A percentile compares a stretch with the other conserved stretches of the same genome.
These are phyloP conservation scores for Oreochromis tanganicae DNA, from an alignment of 2,113 vertebrate species.

Conservation along the genomic window DNA sequence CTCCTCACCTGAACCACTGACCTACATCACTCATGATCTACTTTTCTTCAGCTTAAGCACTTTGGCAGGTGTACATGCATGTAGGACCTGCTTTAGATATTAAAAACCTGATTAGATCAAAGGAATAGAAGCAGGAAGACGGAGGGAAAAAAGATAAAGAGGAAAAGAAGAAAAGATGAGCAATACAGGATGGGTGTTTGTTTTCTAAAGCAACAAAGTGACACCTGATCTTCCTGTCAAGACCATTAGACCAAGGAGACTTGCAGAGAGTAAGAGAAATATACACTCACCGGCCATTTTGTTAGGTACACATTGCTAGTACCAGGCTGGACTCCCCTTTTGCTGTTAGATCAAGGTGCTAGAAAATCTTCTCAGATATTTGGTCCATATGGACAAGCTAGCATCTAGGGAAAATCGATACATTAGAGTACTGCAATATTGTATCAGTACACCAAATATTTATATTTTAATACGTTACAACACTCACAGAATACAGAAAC, in stretches of 20 bases:
- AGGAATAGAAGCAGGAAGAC: not conserved
- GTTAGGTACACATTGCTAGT: not conserved
- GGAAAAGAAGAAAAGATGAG: not conserved
- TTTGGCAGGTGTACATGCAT: not conserved
- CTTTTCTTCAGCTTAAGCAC: not conserved
- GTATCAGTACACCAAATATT: not conserved
- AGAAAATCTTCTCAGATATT: not conserved
- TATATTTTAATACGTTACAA: not conserved
- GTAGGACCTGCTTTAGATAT: not conserved
- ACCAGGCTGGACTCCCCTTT: not conserved
- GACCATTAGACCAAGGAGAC: slow-evolving; percentile 20
- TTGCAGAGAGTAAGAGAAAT: not conserved
- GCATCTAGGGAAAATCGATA: not conserved
- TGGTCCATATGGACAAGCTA: not conserved
- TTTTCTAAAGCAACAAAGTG: slow-evolving; percentile 32
- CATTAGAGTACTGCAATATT: not conserved
- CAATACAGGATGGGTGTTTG: slow-evolving; percentile 11
- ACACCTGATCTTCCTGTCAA: slow-evolving; percentile 35
- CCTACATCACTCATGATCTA: slow-evolving; percentile 16
- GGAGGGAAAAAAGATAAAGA: not conserved
- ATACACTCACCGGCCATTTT: not conserved
- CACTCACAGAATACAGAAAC: not conserved
- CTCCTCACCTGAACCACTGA: slow-evolving; percentile 35
- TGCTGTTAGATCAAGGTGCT: not conserved
- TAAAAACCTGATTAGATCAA: not conserved